Evolutionary conservation across 2,797 vertebrate genomes (phyloP).

Genomic region (Myoxocephalus aenaeus): DNA sequence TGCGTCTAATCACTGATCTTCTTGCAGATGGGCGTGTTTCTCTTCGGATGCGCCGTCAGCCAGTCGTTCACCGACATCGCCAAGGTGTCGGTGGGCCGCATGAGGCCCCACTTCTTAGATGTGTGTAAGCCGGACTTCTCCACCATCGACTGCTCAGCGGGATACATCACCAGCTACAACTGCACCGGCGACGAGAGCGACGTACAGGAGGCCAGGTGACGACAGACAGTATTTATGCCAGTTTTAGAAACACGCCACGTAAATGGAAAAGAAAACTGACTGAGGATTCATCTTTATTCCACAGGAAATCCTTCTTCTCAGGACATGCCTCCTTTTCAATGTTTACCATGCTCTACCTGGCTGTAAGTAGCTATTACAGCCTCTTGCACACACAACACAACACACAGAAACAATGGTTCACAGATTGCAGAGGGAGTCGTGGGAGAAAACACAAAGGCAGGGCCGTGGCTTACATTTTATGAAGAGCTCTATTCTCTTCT

Average conservation of each 20-base stretch:
- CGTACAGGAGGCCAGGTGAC: constrained; percentile 95
- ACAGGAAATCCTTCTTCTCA: constrained; percentile 98
- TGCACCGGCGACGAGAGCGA: constrained; percentile 86
- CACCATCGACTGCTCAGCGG: constrained; percentile 89
- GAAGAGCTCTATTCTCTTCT: constrained; percentile 37
- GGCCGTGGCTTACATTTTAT: constrained; percentile 33
- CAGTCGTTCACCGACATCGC: constrained; percentile 99
- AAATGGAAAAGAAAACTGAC: too few species aligned
- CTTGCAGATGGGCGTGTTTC: constrained; percentile 93
- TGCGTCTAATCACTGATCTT: too few species aligned
- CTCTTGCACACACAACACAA: constrained; percentile 15
- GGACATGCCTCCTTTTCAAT: constrained; percentile 98
- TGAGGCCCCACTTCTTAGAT: constrained; percentile 94
- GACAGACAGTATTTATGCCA: too few species aligned
- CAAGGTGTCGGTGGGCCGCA: constrained; percentile 96
- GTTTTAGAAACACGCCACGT: too few species aligned
- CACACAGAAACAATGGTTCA: constrained; percentile 48
- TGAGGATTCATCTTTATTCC: constrained; percentile 51
- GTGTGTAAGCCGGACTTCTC: constrained; percentile 89
- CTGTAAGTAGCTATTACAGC: constrained; percentile 89
- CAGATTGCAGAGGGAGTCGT: constrained; percentile 39
- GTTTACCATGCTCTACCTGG: constrained; percentile 97
- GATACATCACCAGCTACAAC: constrained; percentile 91
- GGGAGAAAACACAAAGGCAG: constrained; percentile 25
- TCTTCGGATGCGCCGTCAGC: constrained; percentile 96